Evolutionary conservation across 2,113 vertebrate genomes (phyloP).

Genomic region (Aythya baeri): DNA sequence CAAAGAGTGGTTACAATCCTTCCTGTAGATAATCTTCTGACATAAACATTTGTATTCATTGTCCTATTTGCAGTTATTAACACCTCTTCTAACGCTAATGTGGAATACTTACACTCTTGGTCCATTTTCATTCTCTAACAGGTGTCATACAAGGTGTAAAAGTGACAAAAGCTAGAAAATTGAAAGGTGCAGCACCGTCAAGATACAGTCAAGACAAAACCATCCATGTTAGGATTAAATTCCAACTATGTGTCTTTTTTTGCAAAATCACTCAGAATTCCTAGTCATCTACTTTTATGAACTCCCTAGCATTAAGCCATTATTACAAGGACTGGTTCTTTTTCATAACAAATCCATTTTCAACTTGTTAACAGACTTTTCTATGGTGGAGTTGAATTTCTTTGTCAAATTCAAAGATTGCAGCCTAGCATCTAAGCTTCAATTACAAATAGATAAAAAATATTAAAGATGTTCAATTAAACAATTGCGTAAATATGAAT

Average conservation of each 20-base stretch:
- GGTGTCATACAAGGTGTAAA: background rate
- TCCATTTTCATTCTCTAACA: background rate
- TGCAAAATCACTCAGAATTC: background rate
- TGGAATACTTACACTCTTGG: background rate
- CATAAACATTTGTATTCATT: background rate
- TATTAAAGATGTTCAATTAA: background rate
- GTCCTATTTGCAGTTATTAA: background rate
- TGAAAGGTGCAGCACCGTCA: background rate
- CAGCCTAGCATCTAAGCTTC: background rate
- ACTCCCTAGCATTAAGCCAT: background rate
- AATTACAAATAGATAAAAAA: background rate
- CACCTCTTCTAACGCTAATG: background rate
- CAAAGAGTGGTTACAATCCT: background rate
- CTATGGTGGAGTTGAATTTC: background rate
- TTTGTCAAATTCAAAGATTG: background rate
- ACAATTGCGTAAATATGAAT: background rate
- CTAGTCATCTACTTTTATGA: background rate
- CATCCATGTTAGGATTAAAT: background rate
- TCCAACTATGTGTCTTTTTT: background rate
- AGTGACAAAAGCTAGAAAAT: slow-evolving; percentile 2
- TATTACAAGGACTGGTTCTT: background rate
- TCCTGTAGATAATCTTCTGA: background rate
- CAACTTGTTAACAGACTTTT: background rate
- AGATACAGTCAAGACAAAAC: background rate
- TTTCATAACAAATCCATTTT: background rate